Conservation (phyloP, 2,113 vertebrate species). For the Melanocharis versteri region DNA sequence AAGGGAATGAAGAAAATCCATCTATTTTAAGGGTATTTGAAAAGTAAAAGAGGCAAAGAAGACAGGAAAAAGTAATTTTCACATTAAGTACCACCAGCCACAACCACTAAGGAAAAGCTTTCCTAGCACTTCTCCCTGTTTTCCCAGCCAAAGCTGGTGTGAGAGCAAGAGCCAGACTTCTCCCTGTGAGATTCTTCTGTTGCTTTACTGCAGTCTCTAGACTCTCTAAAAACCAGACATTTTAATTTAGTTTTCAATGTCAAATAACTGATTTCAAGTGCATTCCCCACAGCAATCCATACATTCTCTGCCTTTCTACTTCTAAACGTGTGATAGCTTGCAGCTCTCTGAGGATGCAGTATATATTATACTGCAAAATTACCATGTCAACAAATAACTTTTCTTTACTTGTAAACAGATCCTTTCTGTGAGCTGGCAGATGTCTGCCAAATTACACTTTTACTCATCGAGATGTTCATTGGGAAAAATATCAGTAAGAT, state of each 20-base stretch:
- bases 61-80: not conserved
- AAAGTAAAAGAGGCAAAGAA: not conserved
- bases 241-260: constrained; percentile 36
- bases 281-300: constrained; percentile 15
- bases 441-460: not conserved
- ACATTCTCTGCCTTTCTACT: not conserved
- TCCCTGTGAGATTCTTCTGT: not conserved
- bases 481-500: not conserved
- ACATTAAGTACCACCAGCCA: not conserved
- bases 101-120: not conserved
- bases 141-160: not conserved
- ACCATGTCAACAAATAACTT: constrained; percentile 52
- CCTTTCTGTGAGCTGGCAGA: constrained; percentile 20
- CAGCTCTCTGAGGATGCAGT: constrained; percentile 8
- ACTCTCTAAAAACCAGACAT: not conserved
- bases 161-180: not conserved
- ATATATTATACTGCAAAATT: constrained; percentile 31
- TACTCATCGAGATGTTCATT: constrained; percentile 2
- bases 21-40: not conserved
- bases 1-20: not conserved
- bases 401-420: constrained; percentile 26
- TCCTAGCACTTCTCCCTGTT: not conserved
- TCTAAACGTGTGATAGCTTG: not conserved
- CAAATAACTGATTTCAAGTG: constrained; percentile 23
- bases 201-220: not conserved